Percentiles rank a stretch among this genome's conserved stretches.
Conservation (phyloP, 2,888 invertebrate genomes). For the Cryptosula pallasiana region DNA sequence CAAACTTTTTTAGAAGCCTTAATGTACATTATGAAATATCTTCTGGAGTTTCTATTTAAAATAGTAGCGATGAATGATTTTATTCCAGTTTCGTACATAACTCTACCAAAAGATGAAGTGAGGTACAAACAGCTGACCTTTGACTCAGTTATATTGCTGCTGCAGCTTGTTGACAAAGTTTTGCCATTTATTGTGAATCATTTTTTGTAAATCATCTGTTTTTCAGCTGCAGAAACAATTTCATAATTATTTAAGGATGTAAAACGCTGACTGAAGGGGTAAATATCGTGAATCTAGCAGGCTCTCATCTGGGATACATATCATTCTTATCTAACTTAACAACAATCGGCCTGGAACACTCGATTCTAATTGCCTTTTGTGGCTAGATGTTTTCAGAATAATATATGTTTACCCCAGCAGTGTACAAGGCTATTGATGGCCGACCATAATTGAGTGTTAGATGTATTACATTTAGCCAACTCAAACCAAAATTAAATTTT, state of each 20-base stretch:
- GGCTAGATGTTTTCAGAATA: not conserved
- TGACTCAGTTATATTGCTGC: no score
- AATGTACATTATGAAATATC: not conserved
- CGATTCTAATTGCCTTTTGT: not conserved
- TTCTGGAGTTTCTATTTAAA: not conserved
- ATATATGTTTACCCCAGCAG: not conserved
- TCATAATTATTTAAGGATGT: no score
- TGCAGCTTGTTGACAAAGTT: no score
- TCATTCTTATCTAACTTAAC: not conserved
- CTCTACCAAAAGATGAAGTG: no score
- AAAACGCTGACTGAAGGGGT: no score
- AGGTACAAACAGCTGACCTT: no score
- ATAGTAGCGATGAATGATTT: not conserved
- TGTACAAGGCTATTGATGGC: not conserved
- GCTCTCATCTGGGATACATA: not conserved
- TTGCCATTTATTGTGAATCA: no score
- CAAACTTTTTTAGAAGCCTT: not conserved
- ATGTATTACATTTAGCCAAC: not conserved
- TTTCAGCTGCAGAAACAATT: no score
- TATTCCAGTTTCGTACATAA: not conserved
- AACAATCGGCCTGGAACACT: not conserved
- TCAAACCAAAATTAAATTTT: not conserved
- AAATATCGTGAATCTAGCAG: no score
- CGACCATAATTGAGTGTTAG: conserved; percentile 2
- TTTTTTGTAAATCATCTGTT: no score